Percentiles rank a stretch among this genome's conserved stretches.
Evolutionary conservation across 2,113 vertebrate genomes (phyloP).

Genomic region (Seriola dumerili): DNA sequence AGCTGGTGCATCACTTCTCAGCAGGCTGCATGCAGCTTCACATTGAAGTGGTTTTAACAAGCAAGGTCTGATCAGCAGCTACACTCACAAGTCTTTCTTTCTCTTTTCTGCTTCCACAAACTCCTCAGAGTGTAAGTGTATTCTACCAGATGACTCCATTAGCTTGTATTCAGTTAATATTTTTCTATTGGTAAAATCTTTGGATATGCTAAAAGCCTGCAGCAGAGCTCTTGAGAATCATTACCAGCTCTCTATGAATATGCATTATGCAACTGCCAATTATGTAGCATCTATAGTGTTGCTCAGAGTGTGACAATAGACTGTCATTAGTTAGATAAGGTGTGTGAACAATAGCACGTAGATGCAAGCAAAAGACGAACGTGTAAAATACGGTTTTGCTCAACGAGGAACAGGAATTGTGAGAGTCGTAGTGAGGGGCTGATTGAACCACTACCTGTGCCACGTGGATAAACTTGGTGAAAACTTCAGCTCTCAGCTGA

Average conservation of each 20-base stretch:
- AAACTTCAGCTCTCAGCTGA: slow-evolving; percentile 95
- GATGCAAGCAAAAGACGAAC: slow-evolving; percentile 36
- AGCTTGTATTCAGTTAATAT: slow-evolving; percentile 52
- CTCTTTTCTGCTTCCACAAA: slow-evolving; percentile 32
- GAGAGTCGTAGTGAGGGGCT: background rate
- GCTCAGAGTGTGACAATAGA: slow-evolving; percentile 24
- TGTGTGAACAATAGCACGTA: slow-evolving; percentile 18
- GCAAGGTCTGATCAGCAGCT: slow-evolving; percentile 23
- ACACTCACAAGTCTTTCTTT: slow-evolving; percentile 38
- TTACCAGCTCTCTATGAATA: slow-evolving; percentile 47
- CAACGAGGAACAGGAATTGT: slow-evolving; percentile 41
- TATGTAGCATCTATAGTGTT: slow-evolving; percentile 25
- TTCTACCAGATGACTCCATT: slow-evolving; percentile 59
- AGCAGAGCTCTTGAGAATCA: slow-evolving; percentile 58
- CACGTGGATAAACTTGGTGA: slow-evolving; percentile 96
- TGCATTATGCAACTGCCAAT: slow-evolving; percentile 47
- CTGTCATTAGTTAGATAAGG: slow-evolving; percentile 24
- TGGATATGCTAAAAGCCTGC: slow-evolving; percentile 48
- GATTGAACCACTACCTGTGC: slow-evolving; percentile 87
- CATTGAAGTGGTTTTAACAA: slow-evolving; percentile 50
- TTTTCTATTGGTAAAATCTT: slow-evolving; percentile 43
- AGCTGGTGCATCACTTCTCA: slow-evolving; percentile 51
- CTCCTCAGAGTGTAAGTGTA: slow-evolving; percentile 26
- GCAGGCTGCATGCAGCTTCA: slow-evolving; percentile 37
- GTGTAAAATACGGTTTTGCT: background rate